These are phyloP conservation scores for Gymnodraco acuticeps DNA, from an alignment of 2,797 vertebrate species.

Conservation along the genomic window DNA sequence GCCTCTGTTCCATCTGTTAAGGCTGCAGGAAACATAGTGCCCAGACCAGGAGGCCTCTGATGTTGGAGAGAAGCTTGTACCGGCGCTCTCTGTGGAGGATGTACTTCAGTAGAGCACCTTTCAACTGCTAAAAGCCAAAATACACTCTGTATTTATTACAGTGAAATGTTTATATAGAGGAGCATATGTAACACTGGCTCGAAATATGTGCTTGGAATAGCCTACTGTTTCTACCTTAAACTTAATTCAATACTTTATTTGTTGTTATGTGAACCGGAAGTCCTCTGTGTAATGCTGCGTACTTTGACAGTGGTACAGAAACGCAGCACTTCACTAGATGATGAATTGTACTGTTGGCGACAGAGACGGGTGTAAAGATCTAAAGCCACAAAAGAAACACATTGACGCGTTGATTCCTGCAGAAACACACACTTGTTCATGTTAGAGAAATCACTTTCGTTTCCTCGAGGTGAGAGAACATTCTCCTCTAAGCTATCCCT, in stretches of 20 bases:
- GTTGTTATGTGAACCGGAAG: slow-evolving; percentile 52
- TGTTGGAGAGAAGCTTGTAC: background rate
- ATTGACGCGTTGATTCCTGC: slow-evolving; percentile 24
- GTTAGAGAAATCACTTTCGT: slow-evolving; percentile 78
- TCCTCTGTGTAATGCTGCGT: fast-evolving
- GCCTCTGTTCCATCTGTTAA: background rate
- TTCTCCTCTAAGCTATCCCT: slow-evolving; percentile 67
- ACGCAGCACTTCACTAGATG: slow-evolving; percentile 70
- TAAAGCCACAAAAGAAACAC: slow-evolving; percentile 40
- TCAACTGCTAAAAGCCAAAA: background rate
- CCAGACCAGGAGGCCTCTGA: background rate
- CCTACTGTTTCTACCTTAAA: too few species aligned
- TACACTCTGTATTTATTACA: background rate
- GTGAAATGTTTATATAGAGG: background rate
- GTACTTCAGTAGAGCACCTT: too few species aligned
- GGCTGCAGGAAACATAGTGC: background rate
- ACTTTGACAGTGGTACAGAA: slow-evolving; percentile 45
- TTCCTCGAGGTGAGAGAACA: slow-evolving; percentile 72
- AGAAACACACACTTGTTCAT: slow-evolving; percentile 71
- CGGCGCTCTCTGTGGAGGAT: background rate
- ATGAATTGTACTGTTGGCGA: slow-evolving; percentile 66
- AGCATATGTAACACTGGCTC: background rate
- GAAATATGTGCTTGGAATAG: background rate
- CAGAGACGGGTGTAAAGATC: slow-evolving; percentile 48
- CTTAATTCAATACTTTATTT: slow-evolving; percentile 29